Percentiles rank a stretch among this genome's conserved stretches.
Evolutionary conservation across 2,113 vertebrate genomes (phyloP).

Genomic region (Spea multiplicata): DNA sequence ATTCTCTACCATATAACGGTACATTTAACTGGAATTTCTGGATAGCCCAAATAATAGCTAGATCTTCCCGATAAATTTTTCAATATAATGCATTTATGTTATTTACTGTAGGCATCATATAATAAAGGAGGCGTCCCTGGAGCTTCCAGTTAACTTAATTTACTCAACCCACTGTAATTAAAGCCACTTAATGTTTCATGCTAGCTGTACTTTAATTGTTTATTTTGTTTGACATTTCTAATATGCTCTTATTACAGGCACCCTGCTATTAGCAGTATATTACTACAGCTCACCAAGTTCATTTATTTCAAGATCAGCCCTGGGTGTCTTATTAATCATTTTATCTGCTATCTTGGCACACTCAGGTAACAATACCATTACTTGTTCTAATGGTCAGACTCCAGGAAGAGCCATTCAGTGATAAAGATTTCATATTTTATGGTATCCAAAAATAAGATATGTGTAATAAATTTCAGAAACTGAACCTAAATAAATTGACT

Average conservation of each 20-base stretch:
- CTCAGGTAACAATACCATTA: conserved; percentile 62
- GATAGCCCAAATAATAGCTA: no score
- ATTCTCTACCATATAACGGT: no score
- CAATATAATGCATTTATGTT: no score
- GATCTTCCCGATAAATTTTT: no score
- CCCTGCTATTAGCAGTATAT: conserved; percentile 73
- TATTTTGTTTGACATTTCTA: background rate
- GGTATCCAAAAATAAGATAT: no score
- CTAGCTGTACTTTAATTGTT: background rate
- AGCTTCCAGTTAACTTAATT: no score
- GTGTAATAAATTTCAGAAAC: background rate
- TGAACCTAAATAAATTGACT: background rate
- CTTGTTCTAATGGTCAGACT: background rate
- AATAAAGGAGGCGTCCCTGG: no score
- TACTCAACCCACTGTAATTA: no score
- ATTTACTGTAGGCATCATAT: no score
- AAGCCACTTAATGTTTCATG: background rate
- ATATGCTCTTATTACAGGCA: conserved; percentile 58
- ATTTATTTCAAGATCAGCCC: conserved; percentile 69
- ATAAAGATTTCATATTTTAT: background rate
- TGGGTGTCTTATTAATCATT: conserved; percentile 74
- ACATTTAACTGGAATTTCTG: no score
- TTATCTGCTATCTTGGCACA: conserved; percentile 67
- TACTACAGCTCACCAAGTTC: conserved; percentile 65
- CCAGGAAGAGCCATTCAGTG: background rate